Conservation (phyloP, 2,888 invertebrate genomes). For the Melanostoma mellinum region DNA sequence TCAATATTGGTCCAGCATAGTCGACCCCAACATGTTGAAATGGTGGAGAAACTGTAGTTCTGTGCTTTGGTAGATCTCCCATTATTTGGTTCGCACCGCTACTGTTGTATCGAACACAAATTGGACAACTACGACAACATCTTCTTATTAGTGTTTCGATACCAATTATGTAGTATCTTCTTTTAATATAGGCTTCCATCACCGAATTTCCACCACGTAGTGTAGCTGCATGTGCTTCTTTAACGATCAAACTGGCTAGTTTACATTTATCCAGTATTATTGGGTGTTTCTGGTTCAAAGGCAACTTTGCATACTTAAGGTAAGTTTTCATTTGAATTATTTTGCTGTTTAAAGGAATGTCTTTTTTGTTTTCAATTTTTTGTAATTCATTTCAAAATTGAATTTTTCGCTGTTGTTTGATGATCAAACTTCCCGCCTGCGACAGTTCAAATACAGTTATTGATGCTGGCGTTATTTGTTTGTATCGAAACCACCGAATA, state of each 20-base stretch:
- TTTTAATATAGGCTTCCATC: neutral
- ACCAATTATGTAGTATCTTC: neutral
- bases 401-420: slow-evolving; percentile 13
- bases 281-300: slow-evolving; percentile 25
- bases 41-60: slow-evolving; percentile 11
- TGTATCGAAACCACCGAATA: slow-evolving; percentile 1
- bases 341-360: slow-evolving; percentile 8
- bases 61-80: slow-evolving; percentile 31
- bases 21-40: slow-evolving; percentile 43
- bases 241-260: no score
- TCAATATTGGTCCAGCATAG: slow-evolving; percentile 42
- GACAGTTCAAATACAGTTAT: slow-evolving; percentile 1
- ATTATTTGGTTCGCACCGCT: slow-evolving; percentile 32
- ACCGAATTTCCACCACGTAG: no score
- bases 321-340: slow-evolving; percentile 11
- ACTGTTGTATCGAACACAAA: no score
- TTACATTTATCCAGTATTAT: slow-evolving; percentile 15
- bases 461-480: slow-evolving; percentile 2
- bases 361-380: slow-evolving; percentile 12
- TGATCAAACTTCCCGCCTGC: neutral
- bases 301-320: slow-evolving; percentile 7
- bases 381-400: slow-evolving; percentile 8
- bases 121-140: no score
- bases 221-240: no score
- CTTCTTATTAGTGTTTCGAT: no score